These are phyloP conservation scores for Xanthorhoe designata DNA, from an alignment of 2,888 invertebrate genomes.

Conservation along the genomic window DNA sequence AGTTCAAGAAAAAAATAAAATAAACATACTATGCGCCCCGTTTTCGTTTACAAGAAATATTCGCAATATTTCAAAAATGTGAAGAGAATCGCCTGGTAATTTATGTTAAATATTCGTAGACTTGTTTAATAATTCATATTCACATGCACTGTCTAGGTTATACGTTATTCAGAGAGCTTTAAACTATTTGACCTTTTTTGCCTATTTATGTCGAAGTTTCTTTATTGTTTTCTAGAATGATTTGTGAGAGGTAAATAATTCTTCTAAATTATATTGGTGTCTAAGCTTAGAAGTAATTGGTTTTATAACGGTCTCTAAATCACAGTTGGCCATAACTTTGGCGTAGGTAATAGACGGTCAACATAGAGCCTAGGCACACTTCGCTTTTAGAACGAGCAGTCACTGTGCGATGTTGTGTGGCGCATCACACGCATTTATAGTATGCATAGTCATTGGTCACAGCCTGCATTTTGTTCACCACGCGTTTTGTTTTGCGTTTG, in stretches of 20 bases:
- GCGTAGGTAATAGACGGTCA: too few relatives aligned
- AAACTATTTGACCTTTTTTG: background rate
- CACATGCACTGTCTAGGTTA: background rate
- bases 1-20: conserved; percentile 52
- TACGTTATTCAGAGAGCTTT: background rate
- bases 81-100: conserved; percentile 73
- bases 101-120: background rate
- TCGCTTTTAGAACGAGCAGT: too few relatives aligned
- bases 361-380: too few relatives aligned
- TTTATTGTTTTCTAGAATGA: background rate
- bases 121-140: conserved; percentile 2
- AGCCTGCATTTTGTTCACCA: too few relatives aligned
- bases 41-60: conserved; percentile 70
- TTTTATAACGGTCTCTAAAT: background rate
- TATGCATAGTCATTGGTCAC: too few relatives aligned
- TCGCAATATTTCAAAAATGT: conserved; percentile 80
- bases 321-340: background rate
- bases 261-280: background rate
- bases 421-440: too few relatives aligned
- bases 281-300: background rate
- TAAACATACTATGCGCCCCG: conserved; percentile 71
- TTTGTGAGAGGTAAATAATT: background rate
- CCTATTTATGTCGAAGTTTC: background rate
- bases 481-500: too few relatives aligned
- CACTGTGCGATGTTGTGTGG: too few relatives aligned